Percentiles rank a stretch among this genome's conserved stretches.
Evolutionary conservation across 2,113 vertebrate genomes (phyloP).

Genomic region (Condylura cristata): DNA sequence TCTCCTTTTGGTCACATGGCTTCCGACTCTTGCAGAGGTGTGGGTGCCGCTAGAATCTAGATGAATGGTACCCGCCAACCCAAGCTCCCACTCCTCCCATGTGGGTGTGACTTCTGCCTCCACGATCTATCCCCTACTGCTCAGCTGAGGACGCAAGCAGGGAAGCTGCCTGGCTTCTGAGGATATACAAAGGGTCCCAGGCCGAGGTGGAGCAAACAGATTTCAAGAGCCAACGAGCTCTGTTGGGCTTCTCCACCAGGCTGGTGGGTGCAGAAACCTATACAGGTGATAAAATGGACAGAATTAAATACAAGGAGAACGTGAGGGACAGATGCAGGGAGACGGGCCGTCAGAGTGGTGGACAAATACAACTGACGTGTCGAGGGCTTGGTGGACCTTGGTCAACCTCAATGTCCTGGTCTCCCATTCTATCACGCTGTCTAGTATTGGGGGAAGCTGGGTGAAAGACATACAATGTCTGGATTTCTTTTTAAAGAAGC

Average conservation of each 20-base stretch:
- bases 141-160: not conserved
- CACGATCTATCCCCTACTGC: not conserved
- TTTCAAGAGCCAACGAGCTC: not conserved
- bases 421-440: not conserved
- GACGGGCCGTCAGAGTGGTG: not conserved
- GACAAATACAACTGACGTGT: not conserved
- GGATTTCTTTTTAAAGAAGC: not conserved
- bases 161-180: not conserved
- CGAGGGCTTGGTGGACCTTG: not conserved
- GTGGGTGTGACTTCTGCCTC: not conserved
- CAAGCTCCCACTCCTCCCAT: not conserved
- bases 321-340: too few species aligned
- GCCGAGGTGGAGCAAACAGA: not conserved
- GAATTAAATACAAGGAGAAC: not conserved
- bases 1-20: constrained; percentile 52
- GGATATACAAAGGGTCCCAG: not conserved
- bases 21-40: constrained; percentile 42
- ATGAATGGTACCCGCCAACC: constrained; percentile 29
- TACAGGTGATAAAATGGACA: not conserved
- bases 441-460: not conserved
- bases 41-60: constrained; percentile 71
- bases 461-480: not conserved
- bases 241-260: not conserved
- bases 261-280: not conserved
- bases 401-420: not conserved